Evolutionary conservation across 2,113 vertebrate genomes (phyloP).

Genomic region (Platysternon megacephalum): DNA sequence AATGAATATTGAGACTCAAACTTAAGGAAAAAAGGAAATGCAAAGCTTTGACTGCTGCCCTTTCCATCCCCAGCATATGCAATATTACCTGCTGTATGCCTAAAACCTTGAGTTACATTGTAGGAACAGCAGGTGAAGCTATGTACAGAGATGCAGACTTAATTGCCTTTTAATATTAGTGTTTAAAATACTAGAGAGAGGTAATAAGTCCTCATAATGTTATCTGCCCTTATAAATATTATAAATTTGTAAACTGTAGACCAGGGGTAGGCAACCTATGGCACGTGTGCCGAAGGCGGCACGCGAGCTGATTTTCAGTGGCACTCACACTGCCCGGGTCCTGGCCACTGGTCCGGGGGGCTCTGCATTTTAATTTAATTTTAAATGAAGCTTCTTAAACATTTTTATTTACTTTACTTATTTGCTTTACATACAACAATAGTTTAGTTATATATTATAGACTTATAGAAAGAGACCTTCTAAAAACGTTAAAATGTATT

Average conservation of each 20-base stretch:
- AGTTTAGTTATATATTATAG: no score
- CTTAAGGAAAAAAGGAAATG: rapidly evolving
- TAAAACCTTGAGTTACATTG: background rate
- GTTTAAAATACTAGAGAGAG: background rate
- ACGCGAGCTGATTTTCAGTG: no score
- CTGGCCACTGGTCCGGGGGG: no score
- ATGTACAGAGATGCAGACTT: background rate
- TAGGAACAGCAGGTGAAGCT: background rate
- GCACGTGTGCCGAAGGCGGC: no score
- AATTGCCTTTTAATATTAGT: constrained; percentile 10
- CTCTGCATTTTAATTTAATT: no score
- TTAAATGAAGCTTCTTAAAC: no score
- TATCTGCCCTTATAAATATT: background rate
- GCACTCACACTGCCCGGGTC: no score
- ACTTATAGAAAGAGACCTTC: no score
- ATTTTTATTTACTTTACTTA: no score
- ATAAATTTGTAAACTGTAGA: background rate
- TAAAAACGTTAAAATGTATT: no score
- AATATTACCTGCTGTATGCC: background rate
- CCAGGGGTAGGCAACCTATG: no score
- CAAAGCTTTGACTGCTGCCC: background rate
- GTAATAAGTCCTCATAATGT: background rate
- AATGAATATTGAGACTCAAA: background rate
- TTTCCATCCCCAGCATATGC: background rate
- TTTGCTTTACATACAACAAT: no score